Base-by-base conservation (phyloP, 1,140 invertebrate species). In the Thaumetopoea pityocampa region DNA sequence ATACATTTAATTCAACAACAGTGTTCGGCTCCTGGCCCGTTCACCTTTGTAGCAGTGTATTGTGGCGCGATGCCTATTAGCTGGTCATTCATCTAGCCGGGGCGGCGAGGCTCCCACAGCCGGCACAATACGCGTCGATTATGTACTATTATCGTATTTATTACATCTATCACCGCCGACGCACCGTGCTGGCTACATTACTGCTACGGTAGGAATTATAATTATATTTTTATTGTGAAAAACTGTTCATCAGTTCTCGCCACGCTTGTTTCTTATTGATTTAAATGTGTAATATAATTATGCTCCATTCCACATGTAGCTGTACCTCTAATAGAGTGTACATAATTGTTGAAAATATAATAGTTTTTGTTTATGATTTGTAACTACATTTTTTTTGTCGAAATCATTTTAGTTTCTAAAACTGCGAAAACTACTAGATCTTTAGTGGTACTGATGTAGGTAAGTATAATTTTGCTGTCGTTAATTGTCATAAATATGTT, bases 61-160 rank as follows among this genome's bases (percentile, higher is more conserved):
- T 60, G 51, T 52, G 51, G 50, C 49, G 10, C 24, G 41, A 16
- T 41, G 46, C 36, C 51, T 64, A 65, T 65, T 65, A 65, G 61
- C 32, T 49, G 62, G 60, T 46, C 58, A 62, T 58, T 62, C 57
- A 57, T 59, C 51, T 32, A 37, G 35, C 27, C 24, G 41, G 34
- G 44, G 40, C 46, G 52, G 40, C 51, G 50, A 29, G 27, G 38
- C 44, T 50, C 34, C 44, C 44, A 51, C 49, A 46, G 52, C 52
- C 38, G 24, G 33, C 36, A 61, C 55, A 66, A 62, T 62, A 51
- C 47, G 41, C 51, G 38, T 57, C 59, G 47, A 67, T 67, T 67
- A 67, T 55, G 48, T 51, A 57, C 63, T 30, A 67, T 67, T 67
- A 67, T 63, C 51, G 56, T 67, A 57, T 60, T 67, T 63, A 67